A percentile compares a stretch with the other conserved stretches of the same genome.
Evolutionary conservation across 2,113 vertebrate species (phyloP).

Genomic region (Asarcornis scutulata): DNA sequence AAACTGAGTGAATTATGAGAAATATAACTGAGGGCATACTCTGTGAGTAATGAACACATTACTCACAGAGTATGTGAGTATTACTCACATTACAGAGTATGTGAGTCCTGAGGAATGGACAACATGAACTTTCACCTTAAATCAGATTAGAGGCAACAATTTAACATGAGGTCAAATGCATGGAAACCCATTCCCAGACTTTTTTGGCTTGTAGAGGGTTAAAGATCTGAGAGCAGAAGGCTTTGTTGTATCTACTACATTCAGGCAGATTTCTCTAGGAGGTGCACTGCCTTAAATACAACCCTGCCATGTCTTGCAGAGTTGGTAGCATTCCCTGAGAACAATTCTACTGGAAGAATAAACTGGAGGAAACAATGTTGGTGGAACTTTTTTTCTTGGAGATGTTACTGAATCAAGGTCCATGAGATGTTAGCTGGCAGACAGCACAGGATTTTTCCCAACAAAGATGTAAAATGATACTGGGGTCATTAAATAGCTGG

Average conservation of each 20-base stretch:
- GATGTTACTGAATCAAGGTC: not conserved
- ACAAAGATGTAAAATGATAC: not conserved
- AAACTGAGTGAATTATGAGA: not conserved
- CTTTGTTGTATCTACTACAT: not conserved
- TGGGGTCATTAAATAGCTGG: not conserved
- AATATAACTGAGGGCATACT: not conserved
- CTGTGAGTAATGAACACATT: not conserved
- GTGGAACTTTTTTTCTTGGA: not conserved
- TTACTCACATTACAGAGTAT: too few relatives aligned
- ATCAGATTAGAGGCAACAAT: not conserved
- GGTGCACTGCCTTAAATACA: not conserved
- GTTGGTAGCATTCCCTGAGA: not conserved
- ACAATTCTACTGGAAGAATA: not conserved
- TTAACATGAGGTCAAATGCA: not conserved
- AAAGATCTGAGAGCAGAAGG: not conserved
- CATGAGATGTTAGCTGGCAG: not conserved
- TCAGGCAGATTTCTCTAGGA: not conserved
- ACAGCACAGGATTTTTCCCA: not conserved
- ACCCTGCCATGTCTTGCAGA: not conserved
- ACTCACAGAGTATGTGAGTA: too few relatives aligned
- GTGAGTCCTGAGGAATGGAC: not conserved
- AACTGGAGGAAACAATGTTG: not conserved
- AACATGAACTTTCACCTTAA: not conserved
- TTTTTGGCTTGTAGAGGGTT: not conserved
- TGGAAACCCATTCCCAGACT: not conserved